Percentiles rank a stretch among this genome's conserved stretches.
phyloP scores from a whole-genome alignment of 2,113 vertebrate genomes.

The Formicarius rufipectus region DNA sequence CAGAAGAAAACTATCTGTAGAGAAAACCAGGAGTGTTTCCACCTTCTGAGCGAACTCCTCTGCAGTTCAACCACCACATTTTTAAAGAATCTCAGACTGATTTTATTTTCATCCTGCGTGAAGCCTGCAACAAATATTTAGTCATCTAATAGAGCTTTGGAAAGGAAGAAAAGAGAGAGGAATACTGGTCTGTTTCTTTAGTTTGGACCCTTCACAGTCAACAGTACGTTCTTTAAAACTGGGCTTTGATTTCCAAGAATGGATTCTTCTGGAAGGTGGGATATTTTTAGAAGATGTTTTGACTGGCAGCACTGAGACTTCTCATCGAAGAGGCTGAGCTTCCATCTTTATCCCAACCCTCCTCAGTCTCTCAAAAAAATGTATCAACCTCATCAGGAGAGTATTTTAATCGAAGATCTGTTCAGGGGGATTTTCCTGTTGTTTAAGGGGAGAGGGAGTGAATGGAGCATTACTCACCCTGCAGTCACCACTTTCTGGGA shows the following conservation, averaged over 20 bases:
- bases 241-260: background rate
- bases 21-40: background rate
- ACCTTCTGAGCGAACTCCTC: background rate
- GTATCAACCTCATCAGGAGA: background rate
- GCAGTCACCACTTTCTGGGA: background rate
- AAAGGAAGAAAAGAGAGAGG: background rate
- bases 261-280: background rate
- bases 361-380: background rate
- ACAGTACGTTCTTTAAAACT: background rate
- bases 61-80: background rate
- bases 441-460: background rate
- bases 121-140: background rate
- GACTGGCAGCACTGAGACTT: background rate
- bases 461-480: background rate
- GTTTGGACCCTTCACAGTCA: background rate
- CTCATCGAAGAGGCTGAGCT: background rate
- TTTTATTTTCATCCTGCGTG: background rate
- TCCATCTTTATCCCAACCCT: background rate
- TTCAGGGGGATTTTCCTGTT: background rate
- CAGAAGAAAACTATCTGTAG: background rate
- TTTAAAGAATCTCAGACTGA: background rate
- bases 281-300: constrained; percentile 18
- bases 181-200: background rate
- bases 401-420: background rate
- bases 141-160: background rate